Base-by-base conservation (phyloP, 1,140 invertebrate species). In the Drosophila orosa region DNA sequence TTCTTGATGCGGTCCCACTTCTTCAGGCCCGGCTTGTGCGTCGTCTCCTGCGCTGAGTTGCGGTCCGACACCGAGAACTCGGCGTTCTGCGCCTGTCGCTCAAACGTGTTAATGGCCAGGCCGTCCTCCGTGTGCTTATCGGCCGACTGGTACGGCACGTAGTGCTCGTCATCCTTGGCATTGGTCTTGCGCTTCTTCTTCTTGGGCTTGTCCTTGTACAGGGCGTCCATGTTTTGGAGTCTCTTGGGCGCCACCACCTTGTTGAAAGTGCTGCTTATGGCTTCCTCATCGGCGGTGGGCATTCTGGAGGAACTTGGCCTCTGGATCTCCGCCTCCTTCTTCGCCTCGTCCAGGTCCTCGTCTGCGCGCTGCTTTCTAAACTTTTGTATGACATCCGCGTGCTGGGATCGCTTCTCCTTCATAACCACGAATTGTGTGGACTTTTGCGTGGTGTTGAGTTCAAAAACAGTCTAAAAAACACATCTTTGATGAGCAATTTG, bases 1-100 rank as follows among this genome's bases (percentile, higher is more conserved):
- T 98, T 98, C 92, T 96, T 95, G 91, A 98, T 98, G 13, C 96
- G 94, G 93, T 98, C 97, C 98, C 97, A 98, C 90, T 94, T 95
- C 80, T 95, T 94, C 22, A 94, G 91, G 35, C 94, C 93, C 0
- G 93, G 93, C 54, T 94, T 94, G 37, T 93, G 92, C 35, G 95
- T 93, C 24, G 94, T 93, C 1, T 93, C 93, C 40, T 95, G 93
- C 45, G 45, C 10, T 35, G 35, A 19, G 54, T 95, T 95, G 92
- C 98, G 97, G 24, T 95, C 96, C 7, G 94, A 94, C 39, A 99
- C 91, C 79, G 98, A 97, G 56, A 99, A 93, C 65, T 96, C 94
- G 5, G 95, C 95, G 25, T 94, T 94, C 35, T 94, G 93, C 8
- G 96, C 96, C 75, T 97, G 95, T 8, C 93, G 93, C 33, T 95